Conservation (phyloP, 2,888 invertebrate genomes). For the Ichneumon xanthorius region DNA sequence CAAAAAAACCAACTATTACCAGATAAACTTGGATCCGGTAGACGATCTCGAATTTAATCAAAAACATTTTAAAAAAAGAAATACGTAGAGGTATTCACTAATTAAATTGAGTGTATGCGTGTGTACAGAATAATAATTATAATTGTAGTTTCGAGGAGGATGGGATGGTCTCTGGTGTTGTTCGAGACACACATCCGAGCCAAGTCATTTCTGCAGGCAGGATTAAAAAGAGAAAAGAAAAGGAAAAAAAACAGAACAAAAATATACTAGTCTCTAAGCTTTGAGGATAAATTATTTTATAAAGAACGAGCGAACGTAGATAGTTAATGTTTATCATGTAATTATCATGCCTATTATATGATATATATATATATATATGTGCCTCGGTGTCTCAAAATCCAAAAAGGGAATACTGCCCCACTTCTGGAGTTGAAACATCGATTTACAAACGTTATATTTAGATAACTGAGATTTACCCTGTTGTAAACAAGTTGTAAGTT, state of each 20-base stretch:
- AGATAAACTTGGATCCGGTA: conserved; percentile 2
- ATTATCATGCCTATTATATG: conserved; percentile 13
- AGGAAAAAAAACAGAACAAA: neutral
- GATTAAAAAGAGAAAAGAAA: conserved; percentile 64
- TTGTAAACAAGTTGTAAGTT: conserved; percentile 22
- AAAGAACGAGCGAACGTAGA: conserved; percentile 58
- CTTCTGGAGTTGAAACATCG: conserved; percentile 10
- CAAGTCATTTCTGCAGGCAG: conserved; percentile 78
- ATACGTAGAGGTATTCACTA: conserved; percentile 48
- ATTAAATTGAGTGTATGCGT: conserved; percentile 58
- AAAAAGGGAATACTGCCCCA: neutral
- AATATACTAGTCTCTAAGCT: conserved; percentile 73
- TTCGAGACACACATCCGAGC: conserved; percentile 37
- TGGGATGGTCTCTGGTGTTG: conserved; percentile 16
- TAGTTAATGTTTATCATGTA: conserved; percentile 52
- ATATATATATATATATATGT: conserved; percentile 9
- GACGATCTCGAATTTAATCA: conserved; percentile 3
- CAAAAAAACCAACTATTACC: neutral
- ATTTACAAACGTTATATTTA: conserved; percentile 15
- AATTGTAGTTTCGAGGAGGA: conserved; percentile 46
- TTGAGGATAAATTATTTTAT: conserved; percentile 75
- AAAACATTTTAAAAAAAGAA: conserved; percentile 25
- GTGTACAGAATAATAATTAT: conserved; percentile 65
- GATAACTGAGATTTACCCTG: conserved; percentile 15
- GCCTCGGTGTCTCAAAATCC: conserved; percentile 2